Base-by-base conservation (phyloP, 2,797 vertebrate genomes). In the Brachyalestes nurse region DNA sequence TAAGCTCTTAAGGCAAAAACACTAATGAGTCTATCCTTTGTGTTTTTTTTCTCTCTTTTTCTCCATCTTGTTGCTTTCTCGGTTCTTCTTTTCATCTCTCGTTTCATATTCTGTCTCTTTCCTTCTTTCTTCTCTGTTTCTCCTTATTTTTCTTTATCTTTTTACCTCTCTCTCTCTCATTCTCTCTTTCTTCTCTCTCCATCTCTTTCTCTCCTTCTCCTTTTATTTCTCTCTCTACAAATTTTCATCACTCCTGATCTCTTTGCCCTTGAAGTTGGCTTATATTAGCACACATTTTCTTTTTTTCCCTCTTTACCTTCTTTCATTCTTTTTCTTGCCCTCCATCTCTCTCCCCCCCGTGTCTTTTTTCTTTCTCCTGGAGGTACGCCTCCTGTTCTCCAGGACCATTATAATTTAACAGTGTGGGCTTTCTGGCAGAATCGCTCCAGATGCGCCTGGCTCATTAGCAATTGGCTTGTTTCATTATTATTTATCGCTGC, bases 401-500 rank as follows among this genome's bases (percentile, higher is more conserved):
- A 58, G 70, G 49, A 76, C 81, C 38, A n/a, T 87, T 90, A 85
- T 79, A 84, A 86, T 90, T 88, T 80, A 86, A 87, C 87, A 86
- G 70, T 84, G 70, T 62, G 83, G 72, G 73, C 78, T 84, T 86
- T 89, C 81, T 75, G 62, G 55, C 83, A 82, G 83, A 62, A 72
- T 79, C 77, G 61, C 42, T 86, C 78, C 84, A 87, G 82, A 85
- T 88, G 84, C 81, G 79, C 75, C 79, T 16, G 72, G 88, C 90
- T 92, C 90, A 90, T 92, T 93, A 91, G 87, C 84, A 80, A 86
- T 82, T 69, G 86, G 89, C 88, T 88, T 38, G 83, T 92, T 90
- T 88, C 84, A 88, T 91, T 91, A 89, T 91, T 91, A 91, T 92
- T 91, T 90, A 92, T 92, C 85, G 72, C 80, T n/a, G 82, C 86